These are phyloP conservation scores for Mystacornis crossleyi DNA, from an alignment of 2,113 vertebrate genomes.

Conservation along the genomic window DNA sequence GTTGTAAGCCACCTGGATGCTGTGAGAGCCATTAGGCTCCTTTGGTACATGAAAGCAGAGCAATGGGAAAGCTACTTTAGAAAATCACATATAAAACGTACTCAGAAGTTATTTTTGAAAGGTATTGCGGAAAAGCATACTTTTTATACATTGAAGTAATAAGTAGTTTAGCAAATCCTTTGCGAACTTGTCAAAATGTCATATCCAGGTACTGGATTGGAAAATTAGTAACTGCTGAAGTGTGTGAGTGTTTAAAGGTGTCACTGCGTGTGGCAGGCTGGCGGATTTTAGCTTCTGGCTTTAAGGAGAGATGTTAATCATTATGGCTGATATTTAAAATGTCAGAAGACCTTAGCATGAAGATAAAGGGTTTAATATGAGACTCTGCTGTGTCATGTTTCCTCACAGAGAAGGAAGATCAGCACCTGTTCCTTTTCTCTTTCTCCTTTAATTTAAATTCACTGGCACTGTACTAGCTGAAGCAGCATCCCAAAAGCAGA, in stretches of 20 bases:
- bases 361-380: slow-evolving; percentile 51
- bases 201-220: slow-evolving; percentile 72
- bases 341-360: slow-evolving; percentile 58
- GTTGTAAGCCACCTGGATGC: background rate
- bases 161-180: slow-evolving; percentile 67
- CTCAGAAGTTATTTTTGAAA: slow-evolving; percentile 54
- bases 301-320: slow-evolving; percentile 72
- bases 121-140: background rate
- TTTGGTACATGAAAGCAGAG: slow-evolving; percentile 9
- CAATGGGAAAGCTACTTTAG: slow-evolving; percentile 48
- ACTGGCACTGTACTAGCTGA: background rate
- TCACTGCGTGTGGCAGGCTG: slow-evolving; percentile 41
- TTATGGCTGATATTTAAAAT: slow-evolving; percentile 70
- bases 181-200: slow-evolving; percentile 75
- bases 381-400: slow-evolving; percentile 30
- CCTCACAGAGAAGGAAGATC: background rate
- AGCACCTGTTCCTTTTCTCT: background rate
- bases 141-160: slow-evolving; percentile 65
- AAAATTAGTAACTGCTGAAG: slow-evolving; percentile 75
- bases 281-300: slow-evolving; percentile 67
- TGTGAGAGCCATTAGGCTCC: background rate
- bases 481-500: background rate
- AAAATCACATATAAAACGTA: slow-evolving; percentile 8
- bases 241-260: slow-evolving; percentile 71
- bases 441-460: background rate